Base-by-base conservation (phyloP, 2,797 vertebrate species). In the Cynopterus sphinx region DNA sequence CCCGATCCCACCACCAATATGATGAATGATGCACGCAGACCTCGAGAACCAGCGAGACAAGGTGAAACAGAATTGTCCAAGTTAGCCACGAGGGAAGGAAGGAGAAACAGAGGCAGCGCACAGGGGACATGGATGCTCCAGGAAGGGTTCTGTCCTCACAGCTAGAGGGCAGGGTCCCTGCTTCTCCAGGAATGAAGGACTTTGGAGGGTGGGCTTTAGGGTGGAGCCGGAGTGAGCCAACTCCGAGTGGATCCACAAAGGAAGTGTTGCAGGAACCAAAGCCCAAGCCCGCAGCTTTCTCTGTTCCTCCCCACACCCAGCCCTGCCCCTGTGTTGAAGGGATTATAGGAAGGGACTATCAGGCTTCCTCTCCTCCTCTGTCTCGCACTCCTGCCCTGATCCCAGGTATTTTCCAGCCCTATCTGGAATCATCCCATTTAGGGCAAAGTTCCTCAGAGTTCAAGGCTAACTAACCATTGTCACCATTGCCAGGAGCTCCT, bases 131-230 rank as follows among this genome's bases (percentile, higher is more conserved):
- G 51, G 63, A 6, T 28, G 46, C 9, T 9, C 33, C 0, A 0
- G 0, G n/a, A 51, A 46, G 17, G 22, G 9, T 13, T 82, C 74
- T 22, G 51, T 19, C 5, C 0, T 82, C 65, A 0, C 5, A n/a
- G 12, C 51, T 9, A 12, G 6, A 0, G 3, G 74, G 51, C n/a
- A 4, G 61, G 7, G 16, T 2, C 31, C 22, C n/a, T 19, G 15
- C 46, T n/a, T 43, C 75, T 31, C 1, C 15, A 46, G 26, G 36
- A 41, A 31, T 6, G n/a, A 15, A 12, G 22, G 53, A 3, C 81
- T 65, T 46, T 2, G 51, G 31, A 21, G 24, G 24, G n/a, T 19
- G 26, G 22, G 0, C 0, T 0, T 0, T 16, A 24, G 7, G 17
- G 10, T 33, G 31, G 63, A 11, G 16, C 55, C 43, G 9, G 43